Conservation (phyloP, 1,140 invertebrate genomes). For the Parapsyche elsis region DNA sequence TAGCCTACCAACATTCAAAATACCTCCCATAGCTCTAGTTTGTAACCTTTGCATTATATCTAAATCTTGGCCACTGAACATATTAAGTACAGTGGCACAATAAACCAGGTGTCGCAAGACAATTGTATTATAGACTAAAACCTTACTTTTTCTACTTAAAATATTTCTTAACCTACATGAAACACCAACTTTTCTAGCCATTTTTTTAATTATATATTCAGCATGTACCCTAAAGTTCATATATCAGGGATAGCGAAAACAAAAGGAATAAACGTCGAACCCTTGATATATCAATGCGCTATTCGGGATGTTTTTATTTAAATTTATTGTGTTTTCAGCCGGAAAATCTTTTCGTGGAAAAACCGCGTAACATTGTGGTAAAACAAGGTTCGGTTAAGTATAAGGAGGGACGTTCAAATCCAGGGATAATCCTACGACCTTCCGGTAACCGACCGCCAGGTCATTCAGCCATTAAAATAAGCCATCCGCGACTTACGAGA, state of each 20-base stretch:
- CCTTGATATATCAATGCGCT: not conserved
- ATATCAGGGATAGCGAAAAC: not conserved
- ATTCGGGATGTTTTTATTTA: not conserved
- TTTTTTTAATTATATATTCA: too few species aligned
- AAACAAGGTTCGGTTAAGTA: slow-evolving; percentile 30
- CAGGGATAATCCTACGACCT: slow-evolving; percentile 25
- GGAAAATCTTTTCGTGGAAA: not conserved
- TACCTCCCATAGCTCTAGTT: too few species aligned
- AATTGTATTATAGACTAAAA: too few species aligned
- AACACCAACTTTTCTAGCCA: too few species aligned
- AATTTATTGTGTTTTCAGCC: not conserved
- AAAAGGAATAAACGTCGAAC: not conserved
- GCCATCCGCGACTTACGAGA: slow-evolving; percentile 27
- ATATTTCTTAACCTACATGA: too few species aligned
- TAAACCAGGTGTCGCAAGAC: too few species aligned
- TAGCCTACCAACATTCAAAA: too few species aligned
- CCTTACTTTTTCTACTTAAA: too few species aligned
- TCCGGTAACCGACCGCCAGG: slow-evolving; percentile 26
- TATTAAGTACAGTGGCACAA: too few species aligned
- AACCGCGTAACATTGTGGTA: not conserved
- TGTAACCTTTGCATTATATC: too few species aligned
- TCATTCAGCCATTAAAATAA: slow-evolving; percentile 32
- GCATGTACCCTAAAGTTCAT: too few species aligned
- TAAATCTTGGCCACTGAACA: too few species aligned
- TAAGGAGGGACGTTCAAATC: slow-evolving; percentile 10